A percentile compares a stretch with the other conserved stretches of the same genome.
Evolutionary conservation across 64 coral and sea anemone species (phyloP).

Genomic region (Actinia tenebrosa): DNA sequence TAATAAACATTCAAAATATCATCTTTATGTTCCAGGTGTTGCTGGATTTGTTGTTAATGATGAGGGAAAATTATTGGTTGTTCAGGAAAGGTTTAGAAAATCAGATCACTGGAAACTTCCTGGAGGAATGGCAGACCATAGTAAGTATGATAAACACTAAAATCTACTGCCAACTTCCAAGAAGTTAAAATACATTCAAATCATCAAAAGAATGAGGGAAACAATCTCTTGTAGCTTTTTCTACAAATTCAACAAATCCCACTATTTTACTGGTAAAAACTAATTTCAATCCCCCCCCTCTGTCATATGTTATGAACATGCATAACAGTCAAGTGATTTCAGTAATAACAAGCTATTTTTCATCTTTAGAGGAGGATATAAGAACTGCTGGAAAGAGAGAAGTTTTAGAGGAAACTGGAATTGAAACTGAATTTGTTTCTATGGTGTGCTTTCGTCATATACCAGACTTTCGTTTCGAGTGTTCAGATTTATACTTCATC

Average conservation of each 20-base stretch:
- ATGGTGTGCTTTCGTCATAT: conserved; percentile 64
- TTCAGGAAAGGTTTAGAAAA: conserved; percentile 55
- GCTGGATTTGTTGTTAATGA: conserved; percentile 79
- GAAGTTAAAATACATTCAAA: too few relatives aligned
- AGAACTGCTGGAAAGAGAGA: conserved; percentile 71
- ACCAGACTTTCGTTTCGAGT: conserved; percentile 72
- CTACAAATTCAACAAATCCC: too few relatives aligned
- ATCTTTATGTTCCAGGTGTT: conserved; percentile 38
- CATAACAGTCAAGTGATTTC: too few relatives aligned
- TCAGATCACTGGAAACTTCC: conserved; percentile 69
- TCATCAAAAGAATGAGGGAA: too few relatives aligned
- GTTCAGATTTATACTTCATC: conserved; percentile 78
- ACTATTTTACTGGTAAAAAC: too few relatives aligned
- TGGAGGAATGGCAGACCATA: conserved; percentile 70
- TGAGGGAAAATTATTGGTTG: conserved; percentile 61
- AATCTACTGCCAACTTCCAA: too few relatives aligned
- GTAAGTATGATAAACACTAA: background rate
- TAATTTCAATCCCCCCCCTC: too few relatives aligned
- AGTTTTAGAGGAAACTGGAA: conserved; percentile 82
- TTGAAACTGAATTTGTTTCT: conserved; percentile 69
- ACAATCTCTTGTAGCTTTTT: too few relatives aligned
- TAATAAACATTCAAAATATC: background rate
- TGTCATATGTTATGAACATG: too few relatives aligned
- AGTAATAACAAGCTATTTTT: background rate
- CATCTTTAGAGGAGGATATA: conserved; percentile 58